Evolutionary conservation across 1,140 invertebrate species (phyloP).

Genomic region (Drosophila leontia): DNA sequence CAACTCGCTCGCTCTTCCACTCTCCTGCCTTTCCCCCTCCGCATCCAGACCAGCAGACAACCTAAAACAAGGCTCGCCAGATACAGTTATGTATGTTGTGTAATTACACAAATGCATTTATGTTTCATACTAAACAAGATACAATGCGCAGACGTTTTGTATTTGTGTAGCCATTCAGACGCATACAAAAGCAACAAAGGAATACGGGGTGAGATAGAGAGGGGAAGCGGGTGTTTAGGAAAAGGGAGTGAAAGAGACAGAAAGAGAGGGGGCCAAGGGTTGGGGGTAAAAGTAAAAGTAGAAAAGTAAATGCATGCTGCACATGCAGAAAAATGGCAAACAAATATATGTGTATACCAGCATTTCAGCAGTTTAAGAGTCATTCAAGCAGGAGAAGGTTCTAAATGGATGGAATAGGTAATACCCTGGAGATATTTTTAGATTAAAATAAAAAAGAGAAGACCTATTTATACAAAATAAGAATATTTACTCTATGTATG

Average conservation of each 20-base stretch:
- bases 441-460: neutral
- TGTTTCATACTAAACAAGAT: slow-evolving; percentile 60
- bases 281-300: slow-evolving; percentile 35
- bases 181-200: slow-evolving; percentile 55
- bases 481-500: neutral
- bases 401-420: neutral
- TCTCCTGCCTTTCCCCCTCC: neutral
- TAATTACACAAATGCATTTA: slow-evolving; percentile 81
- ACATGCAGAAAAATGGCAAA: slow-evolving; percentile 63
- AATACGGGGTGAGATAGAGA: slow-evolving; percentile 16
- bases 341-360: slow-evolving; percentile 57
- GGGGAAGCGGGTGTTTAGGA: neutral
- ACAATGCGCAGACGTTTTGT: slow-evolving; percentile 71
- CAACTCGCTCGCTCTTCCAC: neutral
- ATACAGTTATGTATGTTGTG: slow-evolving; percentile 65
- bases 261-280: neutral
- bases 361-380: slow-evolving; percentile 63
- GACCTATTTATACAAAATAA: neutral
- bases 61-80: slow-evolving; percentile 43
- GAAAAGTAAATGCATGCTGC: slow-evolving; percentile 56
- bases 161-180: slow-evolving; percentile 79
- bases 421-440: neutral
- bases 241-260: neutral
- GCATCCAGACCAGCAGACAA: slow-evolving; percentile 16
- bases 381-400: slow-evolving; percentile 41